These are phyloP conservation scores for Brachyopa scutellaris DNA, from an alignment of 2,888 invertebrate genomes.

Conservation along the genomic window DNA sequence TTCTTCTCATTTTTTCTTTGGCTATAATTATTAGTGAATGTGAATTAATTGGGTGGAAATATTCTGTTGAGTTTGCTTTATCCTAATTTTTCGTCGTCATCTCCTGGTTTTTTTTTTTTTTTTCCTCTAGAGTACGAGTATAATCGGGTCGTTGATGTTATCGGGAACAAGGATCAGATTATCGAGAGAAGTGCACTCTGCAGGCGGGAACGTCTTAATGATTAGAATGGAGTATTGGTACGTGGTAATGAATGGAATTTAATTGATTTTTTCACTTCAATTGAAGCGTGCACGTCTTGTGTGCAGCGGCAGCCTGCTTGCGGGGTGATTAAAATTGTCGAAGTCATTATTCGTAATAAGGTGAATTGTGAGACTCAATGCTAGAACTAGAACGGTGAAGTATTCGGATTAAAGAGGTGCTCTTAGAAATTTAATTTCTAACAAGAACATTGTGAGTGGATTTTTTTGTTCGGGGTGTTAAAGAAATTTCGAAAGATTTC, in stretches of 20 bases:
- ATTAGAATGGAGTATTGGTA: conserved; percentile 12
- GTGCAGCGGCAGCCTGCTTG: neutral
- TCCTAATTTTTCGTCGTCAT: conserved; percentile 49
- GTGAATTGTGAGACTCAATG: neutral
- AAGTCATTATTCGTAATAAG: neutral
- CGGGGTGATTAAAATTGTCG: neutral
- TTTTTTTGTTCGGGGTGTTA: no score
- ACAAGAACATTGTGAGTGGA: neutral
- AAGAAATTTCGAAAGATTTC: no score
- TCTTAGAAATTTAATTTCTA: conserved; percentile 1
- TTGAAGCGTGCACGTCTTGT: neutral
- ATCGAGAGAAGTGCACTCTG: neutral
- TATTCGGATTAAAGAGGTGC: neutral
- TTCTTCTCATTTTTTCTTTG: neutral
- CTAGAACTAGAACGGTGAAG: neutral
- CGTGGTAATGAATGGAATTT: conserved; percentile 61
- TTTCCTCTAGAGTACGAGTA: conserved; percentile 23
- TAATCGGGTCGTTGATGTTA: conserved; percentile 56
- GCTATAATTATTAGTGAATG: conserved; percentile 64
- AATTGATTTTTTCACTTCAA: conserved; percentile 46
- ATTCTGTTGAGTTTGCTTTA: conserved; percentile 64
- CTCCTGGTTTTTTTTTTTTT: neutral
- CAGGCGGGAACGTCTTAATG: conserved; percentile 22
- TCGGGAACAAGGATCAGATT: conserved; percentile 48
- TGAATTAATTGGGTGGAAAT: conserved; percentile 69